phyloP scores from a whole-genome alignment of 2,797 vertebrate species.

The Aldrovandia affinis region DNA sequence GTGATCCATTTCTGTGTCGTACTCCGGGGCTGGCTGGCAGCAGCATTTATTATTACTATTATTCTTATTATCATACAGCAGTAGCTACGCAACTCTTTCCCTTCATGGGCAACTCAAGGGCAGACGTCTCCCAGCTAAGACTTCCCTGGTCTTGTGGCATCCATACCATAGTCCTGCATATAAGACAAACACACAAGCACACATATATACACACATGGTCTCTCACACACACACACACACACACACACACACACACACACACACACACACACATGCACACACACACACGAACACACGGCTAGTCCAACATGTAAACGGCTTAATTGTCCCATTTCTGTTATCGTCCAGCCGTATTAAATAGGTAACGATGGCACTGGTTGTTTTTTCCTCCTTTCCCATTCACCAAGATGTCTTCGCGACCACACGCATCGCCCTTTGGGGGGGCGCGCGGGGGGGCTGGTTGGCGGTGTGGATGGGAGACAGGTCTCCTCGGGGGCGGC shows the following conservation, averaged over 20 bases:
- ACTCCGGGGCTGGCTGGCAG: background rate
- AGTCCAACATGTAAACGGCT: constrained; percentile 45
- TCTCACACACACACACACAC: background rate
- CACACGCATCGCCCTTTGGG: constrained; percentile 29
- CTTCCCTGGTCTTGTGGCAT: background rate
- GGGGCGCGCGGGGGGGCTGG: background rate
- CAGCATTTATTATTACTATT: background rate
- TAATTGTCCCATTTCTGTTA: constrained; percentile 35
- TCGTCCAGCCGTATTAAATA: constrained; percentile 47
- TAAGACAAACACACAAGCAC: constrained; percentile 19
- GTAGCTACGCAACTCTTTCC: no score
- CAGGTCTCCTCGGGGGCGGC: constrained; percentile 14
- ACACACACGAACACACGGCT: background rate
- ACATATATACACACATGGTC: constrained; percentile 3
- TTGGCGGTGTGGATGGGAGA: background rate
- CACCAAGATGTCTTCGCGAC: constrained; percentile 41
- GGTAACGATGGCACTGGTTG: constrained; percentile 57
- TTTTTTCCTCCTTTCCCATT: constrained; percentile 32
- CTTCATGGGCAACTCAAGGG: background rate
- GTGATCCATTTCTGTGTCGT: background rate
- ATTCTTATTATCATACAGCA: background rate
- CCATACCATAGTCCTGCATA: background rate
- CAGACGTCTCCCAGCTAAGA: background rate
- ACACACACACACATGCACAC: constrained; percentile 24
- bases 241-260: background rate